Evolutionary conservation across 2,888 invertebrate species (phyloP), one percentile per base, ranked within the genome.

Genomic region (Lasius platythorax): DNA sequence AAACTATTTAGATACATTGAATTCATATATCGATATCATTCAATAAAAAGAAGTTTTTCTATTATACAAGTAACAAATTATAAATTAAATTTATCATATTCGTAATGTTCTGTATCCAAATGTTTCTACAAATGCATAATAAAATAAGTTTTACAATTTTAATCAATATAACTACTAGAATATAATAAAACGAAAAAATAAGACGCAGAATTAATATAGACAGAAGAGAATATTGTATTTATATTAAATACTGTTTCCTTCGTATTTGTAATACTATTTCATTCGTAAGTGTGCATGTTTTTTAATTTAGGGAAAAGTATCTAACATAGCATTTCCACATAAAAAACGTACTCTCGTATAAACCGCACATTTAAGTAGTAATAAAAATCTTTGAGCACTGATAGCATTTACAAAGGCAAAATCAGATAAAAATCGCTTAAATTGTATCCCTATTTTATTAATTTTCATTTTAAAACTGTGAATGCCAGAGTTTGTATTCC

Each of bases 401-500:
- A 23, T 23, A 23, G 23, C 23, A 23, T 23, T 23, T 23, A 23
- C 23, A 23, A 23, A 23, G 23, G 23, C 23, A 23, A 86, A 85
- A 84, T 75, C 82, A 75, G 23, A 23, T 73, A 15, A 83, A 68
- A 82, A 83, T 46, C 81, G 50, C 81, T 46, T 58, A n/a, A 68
- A 46, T 30, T 58, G 23, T 23, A 2, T 58, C 1, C 40, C 78
- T 43, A 40, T 9, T 40, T 40, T 40, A 40, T 40, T 43, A 43
- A 15, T 43, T 74, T 72, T 79, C 70, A 85, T 82, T n/a, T 58
- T 83, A 63, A 85, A 88, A 86, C 88, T 85, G 85, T 88, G 86
- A 88, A 90, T 82, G 88, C 91, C 88, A 86, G 91, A 89, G 91
- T 86, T 33, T 53, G 40, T 74, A 40, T 56, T 75, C 9, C 68